Percentiles rank a stretch among this genome's conserved stretches.
Evolutionary conservation across 2,888 invertebrate species (phyloP).

Genomic region (Leptura quadrifasciata): DNA sequence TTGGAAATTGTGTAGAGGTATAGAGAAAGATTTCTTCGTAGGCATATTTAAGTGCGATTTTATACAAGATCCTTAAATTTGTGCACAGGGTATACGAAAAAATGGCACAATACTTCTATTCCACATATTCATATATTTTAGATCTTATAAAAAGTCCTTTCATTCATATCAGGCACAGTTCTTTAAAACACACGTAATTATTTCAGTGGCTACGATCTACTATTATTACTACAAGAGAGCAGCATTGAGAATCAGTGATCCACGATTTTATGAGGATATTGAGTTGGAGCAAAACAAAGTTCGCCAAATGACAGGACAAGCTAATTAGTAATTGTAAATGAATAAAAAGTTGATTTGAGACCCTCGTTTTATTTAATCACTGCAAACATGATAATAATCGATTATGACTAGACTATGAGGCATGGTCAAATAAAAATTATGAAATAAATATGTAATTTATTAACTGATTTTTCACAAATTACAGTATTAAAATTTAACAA

Average conservation of each 20-base stretch:
- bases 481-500: conserved; percentile 61
- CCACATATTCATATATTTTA: too few species aligned
- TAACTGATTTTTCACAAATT: conserved; percentile 52
- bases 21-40: too few species aligned
- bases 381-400: background rate
- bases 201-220: conserved; percentile 88
- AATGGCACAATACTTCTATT: too few species aligned
- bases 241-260: conserved; percentile 90
- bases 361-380: background rate
- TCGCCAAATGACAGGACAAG: conserved; percentile 43
- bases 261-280: conserved; percentile 91
- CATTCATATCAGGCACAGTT: background rate
- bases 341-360: conserved; percentile 23
- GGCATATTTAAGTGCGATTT: too few species aligned
- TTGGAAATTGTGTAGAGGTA: too few species aligned
- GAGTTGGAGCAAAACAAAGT: conserved; percentile 78
- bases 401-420: background rate
- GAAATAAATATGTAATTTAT: conserved; percentile 62
- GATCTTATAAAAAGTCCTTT: too few species aligned
- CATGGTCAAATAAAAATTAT: conserved; percentile 54
- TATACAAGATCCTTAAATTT: too few species aligned
- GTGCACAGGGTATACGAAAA: too few species aligned
- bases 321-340: conserved; percentile 50
- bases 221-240: conserved; percentile 95
- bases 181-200: conserved; percentile 45